Percentiles rank a stretch among this genome's conserved stretches.
Conservation (phyloP, 2,888 invertebrate species). For the Lysandra bellargus region DNA sequence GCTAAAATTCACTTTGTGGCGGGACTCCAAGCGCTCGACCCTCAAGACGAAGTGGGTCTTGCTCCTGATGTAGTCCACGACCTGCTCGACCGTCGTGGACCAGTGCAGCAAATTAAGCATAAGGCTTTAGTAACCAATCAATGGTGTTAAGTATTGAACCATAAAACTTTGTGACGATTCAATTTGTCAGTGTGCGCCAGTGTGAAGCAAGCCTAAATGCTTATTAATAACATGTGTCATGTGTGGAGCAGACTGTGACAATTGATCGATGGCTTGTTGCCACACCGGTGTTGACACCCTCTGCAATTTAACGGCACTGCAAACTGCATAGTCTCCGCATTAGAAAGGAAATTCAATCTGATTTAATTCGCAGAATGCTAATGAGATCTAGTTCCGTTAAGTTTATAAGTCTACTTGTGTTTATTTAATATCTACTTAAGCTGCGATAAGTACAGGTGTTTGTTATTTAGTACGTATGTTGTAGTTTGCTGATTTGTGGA, state of each 20-base stretch:
- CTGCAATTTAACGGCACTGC: not conserved
- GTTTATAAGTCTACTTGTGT: not conserved
- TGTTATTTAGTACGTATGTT: not conserved
- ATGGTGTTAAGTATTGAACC: too few relatives aligned
- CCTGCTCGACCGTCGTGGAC: too few relatives aligned
- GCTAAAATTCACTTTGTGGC: too few relatives aligned
- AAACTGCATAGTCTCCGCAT: conserved; percentile 5
- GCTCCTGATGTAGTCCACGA: too few relatives aligned
- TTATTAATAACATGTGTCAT: conserved; percentile 23
- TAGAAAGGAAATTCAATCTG: conserved; percentile 23
- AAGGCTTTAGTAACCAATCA: too few relatives aligned
- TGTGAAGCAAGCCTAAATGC: not conserved
- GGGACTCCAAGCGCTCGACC: too few relatives aligned
- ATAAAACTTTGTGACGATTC: too few relatives aligned
- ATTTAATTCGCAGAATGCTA: not conserved
- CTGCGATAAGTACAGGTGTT: not conserved
- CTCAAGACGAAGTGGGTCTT: too few relatives aligned
- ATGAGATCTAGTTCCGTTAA: conserved; percentile 7
- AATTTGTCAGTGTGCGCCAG: not conserved
- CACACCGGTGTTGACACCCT: conserved; percentile 17
- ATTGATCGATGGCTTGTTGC: conserved; percentile 17
- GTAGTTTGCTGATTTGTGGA: not conserved
- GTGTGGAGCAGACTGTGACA: conserved; percentile 4
- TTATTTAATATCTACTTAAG: not conserved
- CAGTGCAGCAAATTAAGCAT: too few relatives aligned